Evolutionary conservation across 2,113 vertebrate genomes (phyloP).

Genomic region (Cryptomyrus ogoouensis): DNA sequence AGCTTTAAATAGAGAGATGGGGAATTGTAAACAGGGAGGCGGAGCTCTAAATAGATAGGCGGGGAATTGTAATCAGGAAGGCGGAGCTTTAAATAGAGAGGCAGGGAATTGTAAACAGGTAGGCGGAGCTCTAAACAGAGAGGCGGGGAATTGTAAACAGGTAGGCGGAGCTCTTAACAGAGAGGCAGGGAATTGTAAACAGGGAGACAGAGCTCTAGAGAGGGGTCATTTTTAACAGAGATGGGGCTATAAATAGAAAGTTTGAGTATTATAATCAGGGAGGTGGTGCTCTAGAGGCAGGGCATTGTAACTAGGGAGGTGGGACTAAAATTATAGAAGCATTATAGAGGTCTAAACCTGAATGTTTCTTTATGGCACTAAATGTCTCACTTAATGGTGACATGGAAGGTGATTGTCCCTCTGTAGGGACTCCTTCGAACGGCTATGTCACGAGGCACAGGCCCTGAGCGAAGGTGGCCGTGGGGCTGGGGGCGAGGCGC

Average conservation of each 20-base stretch:
- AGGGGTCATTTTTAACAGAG: neutral
- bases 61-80: neutral
- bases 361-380: neutral
- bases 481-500: conserved; percentile 66
- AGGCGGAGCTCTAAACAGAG: neutral
- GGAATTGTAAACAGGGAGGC: neutral
- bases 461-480: conserved; percentile 72
- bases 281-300: neutral
- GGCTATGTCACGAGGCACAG: conserved; percentile 75
- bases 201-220: too few species aligned
- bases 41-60: neutral
- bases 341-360: neutral
- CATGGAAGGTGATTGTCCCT: neutral
- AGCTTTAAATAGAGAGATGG: neutral
- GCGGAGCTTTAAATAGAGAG: neutral
- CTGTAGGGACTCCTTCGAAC: conserved; percentile 78
- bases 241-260: neutral
- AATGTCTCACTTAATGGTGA: neutral
- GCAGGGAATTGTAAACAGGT: neutral
- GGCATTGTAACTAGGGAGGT: neutral
- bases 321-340: neutral
- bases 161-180: neutral
- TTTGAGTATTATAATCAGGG: neutral
- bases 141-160: neutral
- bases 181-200: neutral